Evolutionary conservation across 2,888 invertebrate species (phyloP), one percentile per base, ranked within the genome.

Genomic region (Pandemis heparana): DNA sequence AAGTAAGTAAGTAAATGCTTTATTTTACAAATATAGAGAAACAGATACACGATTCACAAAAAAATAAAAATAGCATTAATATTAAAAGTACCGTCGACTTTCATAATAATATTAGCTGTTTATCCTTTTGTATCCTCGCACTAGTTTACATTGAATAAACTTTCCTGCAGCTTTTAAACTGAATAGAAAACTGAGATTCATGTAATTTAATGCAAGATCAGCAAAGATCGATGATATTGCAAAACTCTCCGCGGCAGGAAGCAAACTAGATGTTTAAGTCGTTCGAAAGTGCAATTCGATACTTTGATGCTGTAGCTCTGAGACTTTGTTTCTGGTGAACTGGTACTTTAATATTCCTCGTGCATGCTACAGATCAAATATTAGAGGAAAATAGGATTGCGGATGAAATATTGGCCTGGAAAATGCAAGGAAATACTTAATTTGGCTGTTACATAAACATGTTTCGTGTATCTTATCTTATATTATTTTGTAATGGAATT

Each of bases 161-260:
- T 14, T 38, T 48, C n/a, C n/a, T 14, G 2, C 64, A 53, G 16
- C 8, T 64, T 16, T n/a, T 16, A 74, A 70, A 66, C 53, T 74
- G 23, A 23, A 14, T 46, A 51, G 46, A 56, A 62, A 67, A 51
- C 71, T 63, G 69, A 61, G 75, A 73, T 69, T 56, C 72, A 75
- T 78, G 73, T 76, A 77, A 71, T 72, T 77, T 75, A 63, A 63
- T 63, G 69, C 70, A 66, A 77, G 76, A 80, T 79, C 77, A 76
- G 71, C 74, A 61, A 73, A 77, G 74, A 79, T 78, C 67, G 65
- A 81, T 77, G 78, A 77, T 78, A 80, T 78, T 76, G 76, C 75
- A 71, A 77, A 82, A 80, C 77, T 80, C 78, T 70, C 76, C 75
- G 67, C 75, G 70, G 71, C 72, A 68, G 69, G 18, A 74, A 48